A percentile compares a stretch with the other conserved stretches of the same genome.
Evolutionary conservation across 2,113 vertebrate species (phyloP).

Genomic region (Elephantulus edwardii): DNA sequence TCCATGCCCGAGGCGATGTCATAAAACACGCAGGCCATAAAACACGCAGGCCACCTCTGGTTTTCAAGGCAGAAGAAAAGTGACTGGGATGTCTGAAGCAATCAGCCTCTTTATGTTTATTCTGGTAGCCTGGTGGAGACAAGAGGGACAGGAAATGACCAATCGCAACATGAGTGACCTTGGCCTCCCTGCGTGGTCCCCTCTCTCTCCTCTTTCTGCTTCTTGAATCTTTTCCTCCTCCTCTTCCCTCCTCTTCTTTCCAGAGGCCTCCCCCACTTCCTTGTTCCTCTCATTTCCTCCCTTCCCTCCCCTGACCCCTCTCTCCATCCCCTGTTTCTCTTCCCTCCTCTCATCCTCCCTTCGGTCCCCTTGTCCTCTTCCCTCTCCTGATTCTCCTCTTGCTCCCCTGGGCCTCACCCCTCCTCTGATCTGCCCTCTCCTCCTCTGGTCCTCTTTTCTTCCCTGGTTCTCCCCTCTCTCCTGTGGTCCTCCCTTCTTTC

Average conservation of each 20-base stretch:
- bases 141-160: neutral
- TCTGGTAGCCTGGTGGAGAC: neutral
- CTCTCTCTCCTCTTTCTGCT: neutral
- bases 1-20: neutral
- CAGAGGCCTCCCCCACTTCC: no score
- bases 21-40: neutral
- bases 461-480: no score
- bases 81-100: neutral
- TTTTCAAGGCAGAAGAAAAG: neutral
- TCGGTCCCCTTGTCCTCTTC: neutral
- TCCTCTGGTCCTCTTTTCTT: no score
- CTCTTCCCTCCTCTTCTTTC: neutral
- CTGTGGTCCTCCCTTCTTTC: no score
- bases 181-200: no score
- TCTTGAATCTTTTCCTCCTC: no score
- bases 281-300: no score
- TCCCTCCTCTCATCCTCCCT: accelerated
- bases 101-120: neutral
- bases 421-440: no score
- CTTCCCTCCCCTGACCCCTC: accelerated
- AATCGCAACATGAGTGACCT: neutral
- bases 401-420: neutral
- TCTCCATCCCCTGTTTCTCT: neutral
- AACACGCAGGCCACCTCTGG: neutral
- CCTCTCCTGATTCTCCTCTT: no score